These are phyloP conservation scores for Yponomeuta evonymella DNA, from an alignment of 2,888 invertebrate genomes.

Conservation along the genomic window DNA sequence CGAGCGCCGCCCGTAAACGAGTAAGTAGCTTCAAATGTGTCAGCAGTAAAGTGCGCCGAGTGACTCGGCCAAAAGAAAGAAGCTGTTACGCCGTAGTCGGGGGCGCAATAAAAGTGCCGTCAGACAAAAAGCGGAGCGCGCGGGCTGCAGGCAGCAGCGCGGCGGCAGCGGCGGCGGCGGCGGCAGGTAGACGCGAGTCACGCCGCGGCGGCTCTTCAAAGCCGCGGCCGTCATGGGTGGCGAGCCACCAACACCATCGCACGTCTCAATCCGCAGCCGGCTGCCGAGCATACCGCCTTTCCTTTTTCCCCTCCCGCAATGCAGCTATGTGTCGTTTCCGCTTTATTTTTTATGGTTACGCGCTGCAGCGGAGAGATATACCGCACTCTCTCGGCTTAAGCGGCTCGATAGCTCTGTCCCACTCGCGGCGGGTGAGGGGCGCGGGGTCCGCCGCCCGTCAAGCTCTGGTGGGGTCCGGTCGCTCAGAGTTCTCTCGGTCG, in stretches of 20 bases:
- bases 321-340: conserved; percentile 75
- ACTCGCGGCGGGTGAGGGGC: conserved; percentile 39
- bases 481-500: conserved; percentile 66
- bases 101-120: conserved; percentile 70
- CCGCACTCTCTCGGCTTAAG: conserved; percentile 56
- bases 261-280: conserved; percentile 76
- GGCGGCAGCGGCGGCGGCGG: conserved; percentile 38
- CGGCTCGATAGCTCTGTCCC: conserved; percentile 48
- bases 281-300: conserved; percentile 68
- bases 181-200: conserved; percentile 42
- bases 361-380: conserved; percentile 72
- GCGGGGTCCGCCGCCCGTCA: conserved; percentile 44
- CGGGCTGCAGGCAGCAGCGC: conserved; percentile 32
- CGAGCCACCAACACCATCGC: conserved; percentile 73
- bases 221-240: conserved; percentile 73
- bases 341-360: conserved; percentile 69
- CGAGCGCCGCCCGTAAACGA: conserved; percentile 56
- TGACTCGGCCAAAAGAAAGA: conserved; percentile 49
- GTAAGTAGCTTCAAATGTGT: conserved; percentile 68
- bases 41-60: conserved; percentile 56
- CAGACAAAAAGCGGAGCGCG: conserved; percentile 59
- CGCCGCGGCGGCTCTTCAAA: conserved; percentile 59
- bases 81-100: conserved; percentile 42
- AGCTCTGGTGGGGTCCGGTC: conserved; percentile 60
- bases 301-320: conserved; percentile 74